Evolutionary conservation across 2,113 vertebrate species (phyloP), one percentile per base, ranked within the genome.

Genomic region (Enhydra lutris): DNA sequence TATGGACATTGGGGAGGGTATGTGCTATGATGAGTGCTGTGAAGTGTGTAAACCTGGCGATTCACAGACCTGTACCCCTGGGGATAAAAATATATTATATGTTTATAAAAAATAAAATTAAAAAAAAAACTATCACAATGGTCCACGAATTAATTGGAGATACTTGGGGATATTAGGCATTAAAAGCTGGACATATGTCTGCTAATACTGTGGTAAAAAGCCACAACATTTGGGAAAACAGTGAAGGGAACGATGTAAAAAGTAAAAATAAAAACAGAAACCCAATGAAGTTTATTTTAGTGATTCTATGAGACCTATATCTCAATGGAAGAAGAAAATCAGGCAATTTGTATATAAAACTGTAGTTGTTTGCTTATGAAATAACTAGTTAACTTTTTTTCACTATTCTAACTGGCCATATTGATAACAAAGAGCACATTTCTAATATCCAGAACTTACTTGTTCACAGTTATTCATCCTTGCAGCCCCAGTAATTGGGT

Each of bases 191-290:
- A 84, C 81, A 85, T 36, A 4, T 47, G 76, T 84, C 90, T 95
- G 63, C n/a, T 93, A 92, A 91, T 95, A 82, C 0, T 92, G 83
- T 96, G 45, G 94, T 96, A 96, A 96, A 96, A n/a, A 96, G 57
- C 6, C 45, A 42, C 18, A 15, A 39, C 47, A 88, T 10, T 71
- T 71, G 71, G 55, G 87, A 86, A 92, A 95, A 73, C 17, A 76
- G 63, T 78, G 71, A 92, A 57, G 31, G 17, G 2, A 97, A 45
- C 1, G 23, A n/a, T n/a, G 81, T 74, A 39, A 47, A 78, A 92
- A 94, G 85, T 79, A 31, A 94, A 94, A 80, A 50, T 74, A 71
- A 91, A 91, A 89, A 55, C 50, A 81, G 42, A 20, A 88, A 92
- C 17, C 6, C 23, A 92, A 29, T 65, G 34, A 69, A 88, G 24